Evolutionary conservation across 2,888 invertebrate genomes (phyloP).

Genomic region (Pseudoips prasinana): DNA sequence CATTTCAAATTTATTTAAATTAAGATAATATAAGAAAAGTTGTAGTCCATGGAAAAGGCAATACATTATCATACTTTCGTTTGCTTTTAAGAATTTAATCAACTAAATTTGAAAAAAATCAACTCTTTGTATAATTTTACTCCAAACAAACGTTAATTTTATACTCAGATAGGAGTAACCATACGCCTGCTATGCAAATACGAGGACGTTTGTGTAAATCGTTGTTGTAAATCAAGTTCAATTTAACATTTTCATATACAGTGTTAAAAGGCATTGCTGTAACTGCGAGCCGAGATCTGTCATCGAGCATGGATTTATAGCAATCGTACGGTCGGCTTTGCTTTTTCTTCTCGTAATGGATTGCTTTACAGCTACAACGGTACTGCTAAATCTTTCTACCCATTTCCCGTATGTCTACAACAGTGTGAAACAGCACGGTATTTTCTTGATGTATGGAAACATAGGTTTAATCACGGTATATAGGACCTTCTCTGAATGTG

Average conservation of each 20-base stretch:
- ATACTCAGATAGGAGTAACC: background rate
- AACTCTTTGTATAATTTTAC: no score
- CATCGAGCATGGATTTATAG: slow-evolving; percentile 51
- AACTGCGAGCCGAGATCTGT: slow-evolving; percentile 46
- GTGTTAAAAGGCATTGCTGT: slow-evolving; percentile 45
- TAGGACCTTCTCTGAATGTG: no score
- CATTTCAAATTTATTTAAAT: no score
- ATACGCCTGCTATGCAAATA: slow-evolving; percentile 28
- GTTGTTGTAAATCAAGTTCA: slow-evolving; percentile 44
- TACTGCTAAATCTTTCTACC: slow-evolving; percentile 30
- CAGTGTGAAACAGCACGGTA: slow-evolving; percentile 30
- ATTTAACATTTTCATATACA: slow-evolving; percentile 50
- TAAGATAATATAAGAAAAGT: no score
- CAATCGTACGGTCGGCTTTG: slow-evolving; percentile 50
- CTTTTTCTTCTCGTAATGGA: slow-evolving; percentile 44
- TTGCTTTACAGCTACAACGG: slow-evolving; percentile 42
- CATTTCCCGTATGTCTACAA: slow-evolving; percentile 37
- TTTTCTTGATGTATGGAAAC: slow-evolving; percentile 29
- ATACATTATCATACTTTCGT: no score
- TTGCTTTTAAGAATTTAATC: no score
- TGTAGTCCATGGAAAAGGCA: no score
- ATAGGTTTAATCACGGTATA: slow-evolving; percentile 25
- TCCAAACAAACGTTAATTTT: no score
- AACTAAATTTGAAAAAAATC: no score
- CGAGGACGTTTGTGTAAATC: slow-evolving; percentile 28